Base-by-base conservation (phyloP, 1,140 invertebrate species). In the Papilio aristodemus region DNA sequence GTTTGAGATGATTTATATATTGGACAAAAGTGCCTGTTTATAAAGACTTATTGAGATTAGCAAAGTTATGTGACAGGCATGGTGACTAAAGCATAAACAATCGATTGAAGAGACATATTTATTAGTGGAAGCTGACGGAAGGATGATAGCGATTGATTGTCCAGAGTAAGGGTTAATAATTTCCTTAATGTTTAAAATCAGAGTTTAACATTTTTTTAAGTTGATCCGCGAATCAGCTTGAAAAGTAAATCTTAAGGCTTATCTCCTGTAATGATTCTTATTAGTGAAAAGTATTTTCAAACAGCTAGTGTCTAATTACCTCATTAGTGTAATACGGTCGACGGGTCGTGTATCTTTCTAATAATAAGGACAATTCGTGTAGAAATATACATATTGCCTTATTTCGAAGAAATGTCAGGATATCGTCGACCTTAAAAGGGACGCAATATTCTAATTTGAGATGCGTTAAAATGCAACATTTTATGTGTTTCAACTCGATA, bases 401-500 rank as follows among this genome's bases (percentile, higher is more conserved):
- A 22, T 54, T 54, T 54, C 46, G 9, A 54, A 54, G 46, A 54
- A 54, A 5, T 19, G 3, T 54, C 46, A 54, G 46, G 17, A 54
- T 54, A 54, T 25, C 22, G 46, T 25, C 22, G 46, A 54, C 46
- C 46, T 54, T 10, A 54, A 54, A 54, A 54, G 19, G 46, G 46
- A 54, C 22, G 27, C 27, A 32, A 25, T 54, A 54, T 22, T 54
- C 19, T 54, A 22, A 25, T 25, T 54, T 54, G 46, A 54, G 11
- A 54, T 54, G 46, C 46, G 46, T 17, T 54, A 54, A 62, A 62
- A 22, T 62, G n/a, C 25, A 62, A 62, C 36, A 10, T 62, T 62
- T 70, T 63, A 67, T 70, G 64, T 60, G 43, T 73, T 38, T 72
- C 39, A 37, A 36, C 39, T 72, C 57, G 57, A 59, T 11, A 68